phyloP scores from a whole-genome alignment of 2,797 vertebrate genomes.

The Scyliorhinus canicula region DNA sequence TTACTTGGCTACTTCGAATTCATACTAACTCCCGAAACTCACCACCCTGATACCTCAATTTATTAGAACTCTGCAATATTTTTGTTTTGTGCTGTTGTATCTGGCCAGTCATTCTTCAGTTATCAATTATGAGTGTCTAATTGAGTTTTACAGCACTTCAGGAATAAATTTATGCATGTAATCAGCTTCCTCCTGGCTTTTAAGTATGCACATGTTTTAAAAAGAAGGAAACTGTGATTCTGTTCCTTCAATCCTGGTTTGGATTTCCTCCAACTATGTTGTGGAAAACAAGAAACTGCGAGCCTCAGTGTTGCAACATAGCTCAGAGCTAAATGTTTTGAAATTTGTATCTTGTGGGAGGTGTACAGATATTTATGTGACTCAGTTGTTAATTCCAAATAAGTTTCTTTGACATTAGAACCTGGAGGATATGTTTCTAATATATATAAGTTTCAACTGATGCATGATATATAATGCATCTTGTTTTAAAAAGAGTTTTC shows the following conservation, averaged over 20 bases:
- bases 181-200: background rate
- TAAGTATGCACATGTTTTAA: constrained; percentile 12
- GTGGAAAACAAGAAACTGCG: background rate
- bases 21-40: background rate
- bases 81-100: background rate
- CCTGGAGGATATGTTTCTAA: background rate
- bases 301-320: background rate
- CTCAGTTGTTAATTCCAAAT: background rate
- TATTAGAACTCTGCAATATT: background rate
- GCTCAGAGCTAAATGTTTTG: background rate
- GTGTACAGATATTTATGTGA: background rate
- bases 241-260: background rate
- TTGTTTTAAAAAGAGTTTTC: background rate
- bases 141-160: background rate
- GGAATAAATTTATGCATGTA: constrained; percentile 10
- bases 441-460: background rate
- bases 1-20: background rate
- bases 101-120: constrained; percentile 20
- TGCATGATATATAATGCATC: background rate
- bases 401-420: background rate
- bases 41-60: background rate
- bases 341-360: background rate
- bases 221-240: background rate
- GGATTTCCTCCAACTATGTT: background rate
- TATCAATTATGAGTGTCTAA: background rate